Evolutionary conservation across 2,797 vertebrate genomes (phyloP), one percentile per base, ranked within the genome.

Genomic region (Eulemur albifrons): DNA sequence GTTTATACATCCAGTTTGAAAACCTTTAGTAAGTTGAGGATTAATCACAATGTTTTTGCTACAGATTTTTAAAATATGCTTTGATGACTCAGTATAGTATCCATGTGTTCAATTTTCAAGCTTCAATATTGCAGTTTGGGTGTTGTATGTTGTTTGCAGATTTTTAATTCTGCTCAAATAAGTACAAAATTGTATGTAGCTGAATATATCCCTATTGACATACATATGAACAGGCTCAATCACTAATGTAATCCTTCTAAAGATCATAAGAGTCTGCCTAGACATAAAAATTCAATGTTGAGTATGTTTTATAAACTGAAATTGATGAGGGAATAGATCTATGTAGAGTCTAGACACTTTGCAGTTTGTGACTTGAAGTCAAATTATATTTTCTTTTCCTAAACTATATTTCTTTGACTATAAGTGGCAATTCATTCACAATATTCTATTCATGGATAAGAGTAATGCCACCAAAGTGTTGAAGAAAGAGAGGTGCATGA

Each of bases 161-260:
- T 93, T 2, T 97, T 92, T 95, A 43, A 91, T 96, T 96, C 50
- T 94, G 85, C 32, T 97, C 93, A 89, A 81, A 45, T 88, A 65
- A 91, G 57, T 88, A 40, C 93, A 94, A 96, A 90, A 82, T 94
- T 5, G 9, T 59, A 89, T 81, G 18, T 52, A 83, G 48, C 32
- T 81, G 27, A 90, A 96, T 30, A 94, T 90, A 96, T 92, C 77
- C 90, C 77, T 93, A 93, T 95, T 97, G 87, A 98, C 91, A 79
- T 96, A 96, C 11, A n/a, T 72, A 90, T 23, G n/a, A 80, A 96
- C 93, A 92, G 54, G 81, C 88, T 97, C 86, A 95, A 80, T 40
- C 86, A n/a, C 61, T 97, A 96, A 96, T 93, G 81, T 95, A 97
- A 98, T 97, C 88, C 59, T 93, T 82, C 92, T 80, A 96, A 97